Percentiles rank a stretch among this genome's conserved stretches.
Evolutionary conservation across 2,888 invertebrate genomes (phyloP).

Genomic region (Cosmia trapezina): DNA sequence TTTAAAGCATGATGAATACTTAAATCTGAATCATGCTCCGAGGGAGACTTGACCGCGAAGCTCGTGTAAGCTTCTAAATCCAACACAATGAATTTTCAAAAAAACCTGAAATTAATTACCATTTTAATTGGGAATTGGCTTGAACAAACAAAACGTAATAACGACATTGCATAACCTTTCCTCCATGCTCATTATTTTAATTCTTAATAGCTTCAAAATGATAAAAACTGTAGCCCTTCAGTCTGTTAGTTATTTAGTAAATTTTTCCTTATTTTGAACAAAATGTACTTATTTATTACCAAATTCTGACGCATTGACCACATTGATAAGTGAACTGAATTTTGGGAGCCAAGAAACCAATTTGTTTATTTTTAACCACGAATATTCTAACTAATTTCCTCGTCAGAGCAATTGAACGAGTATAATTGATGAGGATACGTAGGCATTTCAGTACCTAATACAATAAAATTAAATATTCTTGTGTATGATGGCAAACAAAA

Average conservation of each 20-base stretch:
- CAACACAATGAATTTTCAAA: neutral
- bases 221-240: conserved; percentile 29
- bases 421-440: neutral
- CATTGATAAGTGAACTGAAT: conserved; percentile 26
- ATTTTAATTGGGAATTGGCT: conserved; percentile 3
- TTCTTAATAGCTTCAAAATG: conserved; percentile 45
- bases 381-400: neutral
- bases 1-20: neutral
- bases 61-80: neutral
- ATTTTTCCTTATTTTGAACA: conserved; percentile 47
- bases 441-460: neutral
- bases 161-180: conserved; percentile 32
- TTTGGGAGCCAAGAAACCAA: conserved; percentile 21
- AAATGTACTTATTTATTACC: neutral
- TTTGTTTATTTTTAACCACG: neutral
- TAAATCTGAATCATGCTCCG: neutral
- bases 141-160: neutral
- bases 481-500: neutral
- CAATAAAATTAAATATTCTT: conserved; percentile 4
- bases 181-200: conserved; percentile 19
- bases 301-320: conserved; percentile 25
- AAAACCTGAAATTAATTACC: conserved; percentile 2
- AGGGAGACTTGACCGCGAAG: neutral
- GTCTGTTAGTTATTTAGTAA: conserved; percentile 1
- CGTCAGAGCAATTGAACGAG: neutral